Evolutionary conservation across 2,113 vertebrate genomes (phyloP).

Genomic region (Tringa solitaria): DNA sequence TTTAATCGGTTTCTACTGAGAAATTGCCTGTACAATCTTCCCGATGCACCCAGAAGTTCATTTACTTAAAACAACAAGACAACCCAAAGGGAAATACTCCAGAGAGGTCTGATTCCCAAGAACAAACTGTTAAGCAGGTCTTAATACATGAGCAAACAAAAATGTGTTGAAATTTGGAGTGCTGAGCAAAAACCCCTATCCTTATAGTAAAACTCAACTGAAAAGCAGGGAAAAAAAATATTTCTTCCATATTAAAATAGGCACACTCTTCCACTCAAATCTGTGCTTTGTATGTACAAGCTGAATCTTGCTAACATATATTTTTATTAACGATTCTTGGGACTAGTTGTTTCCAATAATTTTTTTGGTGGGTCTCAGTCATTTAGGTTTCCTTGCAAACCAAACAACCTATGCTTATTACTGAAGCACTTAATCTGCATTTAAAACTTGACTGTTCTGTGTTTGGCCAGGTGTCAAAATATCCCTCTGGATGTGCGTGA

Average conservation of each 20-base stretch:
- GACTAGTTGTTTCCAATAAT: neutral
- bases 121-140: neutral
- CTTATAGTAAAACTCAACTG: neutral
- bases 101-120: neutral
- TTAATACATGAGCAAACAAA: neutral
- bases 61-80: neutral
- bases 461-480: neutral
- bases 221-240: neutral
- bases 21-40: neutral
- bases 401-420: neutral
- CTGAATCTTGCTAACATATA: neutral
- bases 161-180: neutral
- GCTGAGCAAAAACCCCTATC: neutral
- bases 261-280: neutral
- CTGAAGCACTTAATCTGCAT: neutral
- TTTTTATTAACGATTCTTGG: neutral
- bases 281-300: neutral
- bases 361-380: neutral
- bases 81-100: neutral
- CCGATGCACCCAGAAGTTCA: neutral
- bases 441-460: neutral
- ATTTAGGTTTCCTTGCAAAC: neutral
- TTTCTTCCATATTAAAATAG: neutral
- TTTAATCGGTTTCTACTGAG: neutral
- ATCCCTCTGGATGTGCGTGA: neutral